A percentile compares a stretch with the other conserved stretches of the same genome.
Conservation (phyloP, 2,113 vertebrate genomes). For the Mesitornis unicolor region DNA sequence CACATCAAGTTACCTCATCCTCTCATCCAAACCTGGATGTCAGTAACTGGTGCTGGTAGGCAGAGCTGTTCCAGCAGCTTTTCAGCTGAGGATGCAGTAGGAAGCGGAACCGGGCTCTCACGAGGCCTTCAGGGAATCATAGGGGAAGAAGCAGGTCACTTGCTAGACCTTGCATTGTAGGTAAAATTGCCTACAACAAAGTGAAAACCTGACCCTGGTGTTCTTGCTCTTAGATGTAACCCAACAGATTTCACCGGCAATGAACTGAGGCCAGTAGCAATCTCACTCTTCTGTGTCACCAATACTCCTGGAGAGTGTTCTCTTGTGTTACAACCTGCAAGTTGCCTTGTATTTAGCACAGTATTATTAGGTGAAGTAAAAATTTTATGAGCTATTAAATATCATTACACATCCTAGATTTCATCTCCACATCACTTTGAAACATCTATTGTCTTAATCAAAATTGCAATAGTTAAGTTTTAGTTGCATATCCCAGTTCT, state of each 20-base stretch:
- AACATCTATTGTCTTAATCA: background rate
- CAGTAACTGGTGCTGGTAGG: background rate
- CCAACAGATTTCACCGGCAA: background rate
- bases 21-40: background rate
- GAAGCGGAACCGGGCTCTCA: background rate
- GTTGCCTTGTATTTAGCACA: background rate
- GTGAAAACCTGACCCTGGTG: background rate
- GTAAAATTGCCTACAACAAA: background rate
- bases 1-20: background rate
- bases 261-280: fast-evolving
- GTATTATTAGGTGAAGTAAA: background rate
- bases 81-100: background rate
- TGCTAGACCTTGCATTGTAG: fast-evolving
- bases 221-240: background rate
- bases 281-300: background rate
- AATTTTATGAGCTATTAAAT: background rate
- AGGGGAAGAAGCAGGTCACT: background rate
- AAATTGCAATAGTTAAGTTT: background rate
- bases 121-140: background rate
- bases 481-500: background rate
- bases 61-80: background rate
- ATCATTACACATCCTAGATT: background rate
- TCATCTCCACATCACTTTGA: background rate
- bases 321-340: background rate
- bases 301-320: background rate